phyloP scores from a whole-genome alignment of 2,888 invertebrate genomes.

The Polietes domitor region DNA sequence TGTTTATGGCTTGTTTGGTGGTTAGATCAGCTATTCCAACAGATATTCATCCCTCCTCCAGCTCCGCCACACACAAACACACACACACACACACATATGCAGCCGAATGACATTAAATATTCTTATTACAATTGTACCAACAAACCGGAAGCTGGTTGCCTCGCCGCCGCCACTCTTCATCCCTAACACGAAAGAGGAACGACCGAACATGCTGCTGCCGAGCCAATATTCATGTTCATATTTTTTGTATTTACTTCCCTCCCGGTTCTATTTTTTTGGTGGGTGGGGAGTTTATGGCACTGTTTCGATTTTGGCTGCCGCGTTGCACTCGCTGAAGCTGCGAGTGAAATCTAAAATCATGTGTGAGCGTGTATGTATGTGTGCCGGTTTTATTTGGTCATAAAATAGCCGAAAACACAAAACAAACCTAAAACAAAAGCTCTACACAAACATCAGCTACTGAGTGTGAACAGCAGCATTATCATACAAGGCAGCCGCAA shows the following conservation, averaged over 20 bases:
- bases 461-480: neutral
- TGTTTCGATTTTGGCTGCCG: neutral
- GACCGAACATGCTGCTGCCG: neutral
- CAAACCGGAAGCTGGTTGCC: neutral
- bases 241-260: neutral
- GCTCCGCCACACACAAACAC: neutral
- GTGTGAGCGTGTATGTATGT: neutral
- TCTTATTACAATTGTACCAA: neutral
- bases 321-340: neutral
- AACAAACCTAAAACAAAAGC: neutral
- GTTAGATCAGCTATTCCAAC: neutral
- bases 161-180: neutral
- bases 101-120: neutral
- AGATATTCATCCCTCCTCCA: neutral
- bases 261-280: neutral
- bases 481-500: no score
- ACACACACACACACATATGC: neutral
- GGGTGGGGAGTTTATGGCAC: neutral
- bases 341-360: neutral
- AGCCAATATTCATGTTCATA: neutral
- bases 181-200: neutral
- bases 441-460: neutral
- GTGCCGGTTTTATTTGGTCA: neutral
- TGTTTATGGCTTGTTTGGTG: neutral
- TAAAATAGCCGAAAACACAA: neutral